Base-by-base conservation (phyloP, 2,888 invertebrate species). In the Omphaloscelis lunosa region DNA sequence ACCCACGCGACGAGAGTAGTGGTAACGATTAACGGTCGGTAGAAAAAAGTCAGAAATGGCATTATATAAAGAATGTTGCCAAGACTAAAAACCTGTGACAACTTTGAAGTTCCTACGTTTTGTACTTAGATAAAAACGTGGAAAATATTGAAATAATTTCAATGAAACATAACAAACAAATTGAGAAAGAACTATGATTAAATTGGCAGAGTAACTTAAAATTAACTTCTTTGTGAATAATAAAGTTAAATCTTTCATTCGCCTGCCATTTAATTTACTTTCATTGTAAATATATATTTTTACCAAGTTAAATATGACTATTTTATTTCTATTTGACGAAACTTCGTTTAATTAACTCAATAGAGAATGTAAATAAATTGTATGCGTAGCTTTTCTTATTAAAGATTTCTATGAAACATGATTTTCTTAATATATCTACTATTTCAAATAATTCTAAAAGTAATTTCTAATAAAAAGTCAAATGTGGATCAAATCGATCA, bases 291-390 rank as follows among this genome's bases (percentile, higher is more conserved):
- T 29, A 62, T 53, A 53, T 71, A 23, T 41, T 66, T 67, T 73
- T 34, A 41, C 56, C 29, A 77, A 83, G 34, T 72, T 29, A 45
- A 79, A 71, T 62, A 71, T 48, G 23, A 70, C 34, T 78, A 69
- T 77, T 83, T 67, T 67, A 69, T 67, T 80, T 74, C 39, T n/a
- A 56, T 77, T 77, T 68, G n/a, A 72, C 12, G 17, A 79, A 27
- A 74, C 59, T 82, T 68, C 62, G 12, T 83, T 83, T 79, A 79
- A 82, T 79, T 84, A 84, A 65, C 59, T 84, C 11, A 59, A 73
- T 56, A 68, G n/a, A 12, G 7, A 77, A 63, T 51, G 23, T 27
- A 65, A 84, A 72, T 71, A 71, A 74, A 71, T 68, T 71, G 4
- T 71, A 41, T 48, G 58, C 45, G 5, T n/a, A 65, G 51, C 29